These are phyloP conservation scores for Characodon lateralis DNA, from an alignment of 2,797 vertebrate genomes.

Conservation along the genomic window DNA sequence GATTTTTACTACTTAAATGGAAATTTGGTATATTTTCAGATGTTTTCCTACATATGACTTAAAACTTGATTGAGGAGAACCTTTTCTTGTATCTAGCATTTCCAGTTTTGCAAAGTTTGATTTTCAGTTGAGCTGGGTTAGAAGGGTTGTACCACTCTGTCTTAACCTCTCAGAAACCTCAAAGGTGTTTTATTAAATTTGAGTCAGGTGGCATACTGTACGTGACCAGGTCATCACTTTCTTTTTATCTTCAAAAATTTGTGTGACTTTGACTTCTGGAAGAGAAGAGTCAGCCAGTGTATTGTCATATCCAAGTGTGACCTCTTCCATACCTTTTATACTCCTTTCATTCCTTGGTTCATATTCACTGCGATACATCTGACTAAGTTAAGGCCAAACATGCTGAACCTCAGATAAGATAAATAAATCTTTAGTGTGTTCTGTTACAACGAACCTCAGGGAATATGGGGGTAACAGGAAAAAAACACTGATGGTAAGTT, in stretches of 20 bases:
- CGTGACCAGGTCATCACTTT: not conserved
- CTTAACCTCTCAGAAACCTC: not conserved
- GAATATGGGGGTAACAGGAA: not conserved
- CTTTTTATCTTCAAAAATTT: not conserved
- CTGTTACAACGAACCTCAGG: not conserved
- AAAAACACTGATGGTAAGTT: not conserved
- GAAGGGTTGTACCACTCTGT: not conserved
- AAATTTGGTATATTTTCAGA: not conserved
- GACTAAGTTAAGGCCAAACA: not conserved
- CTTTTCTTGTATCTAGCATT: not conserved
- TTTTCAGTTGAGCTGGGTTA: not conserved
- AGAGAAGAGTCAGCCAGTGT: not conserved
- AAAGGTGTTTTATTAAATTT: conserved; percentile 11
- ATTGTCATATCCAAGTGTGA: not conserved
- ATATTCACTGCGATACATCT: not conserved
- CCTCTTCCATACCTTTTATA: not conserved
- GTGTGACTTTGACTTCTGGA: conserved; percentile 3
- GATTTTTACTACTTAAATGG: not conserved
- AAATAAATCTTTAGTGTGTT: not conserved
- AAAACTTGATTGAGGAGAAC: not conserved
- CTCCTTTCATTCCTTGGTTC: not conserved
- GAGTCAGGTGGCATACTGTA: conserved; percentile 3
- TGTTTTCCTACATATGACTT: not conserved
- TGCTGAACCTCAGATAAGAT: not conserved
- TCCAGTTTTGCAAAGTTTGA: not conserved